A percentile compares a stretch with the other conserved stretches of the same genome.
phyloP scores from a whole-genome alignment of 2,888 invertebrate species.

The Drosophila melanosoma region DNA sequence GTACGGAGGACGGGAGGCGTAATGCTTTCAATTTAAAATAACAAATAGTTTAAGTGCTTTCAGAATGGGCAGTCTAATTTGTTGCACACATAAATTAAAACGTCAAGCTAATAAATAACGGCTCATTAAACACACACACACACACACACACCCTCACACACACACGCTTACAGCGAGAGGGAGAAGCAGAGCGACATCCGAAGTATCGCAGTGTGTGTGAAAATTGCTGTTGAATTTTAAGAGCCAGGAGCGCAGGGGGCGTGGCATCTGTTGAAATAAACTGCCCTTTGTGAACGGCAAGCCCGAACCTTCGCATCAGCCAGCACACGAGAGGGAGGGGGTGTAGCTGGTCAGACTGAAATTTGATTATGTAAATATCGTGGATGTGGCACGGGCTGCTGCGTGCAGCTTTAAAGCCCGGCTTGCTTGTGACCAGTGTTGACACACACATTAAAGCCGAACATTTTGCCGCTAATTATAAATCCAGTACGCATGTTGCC shows the following conservation, averaged over 20 bases:
- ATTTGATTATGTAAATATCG: constrained; percentile 67
- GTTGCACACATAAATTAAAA: constrained; percentile 76
- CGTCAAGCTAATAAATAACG: constrained; percentile 74
- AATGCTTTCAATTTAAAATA: constrained; percentile 65
- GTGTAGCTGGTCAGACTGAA: constrained; percentile 11
- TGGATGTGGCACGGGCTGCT: constrained; percentile 15
- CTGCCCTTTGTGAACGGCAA: constrained; percentile 38
- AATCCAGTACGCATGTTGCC: constrained; percentile 47
- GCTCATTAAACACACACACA: constrained; percentile 70
- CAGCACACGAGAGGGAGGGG: no score
- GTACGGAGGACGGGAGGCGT: not conserved
- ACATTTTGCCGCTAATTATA: constrained; percentile 70
- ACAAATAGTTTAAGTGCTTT: constrained; percentile 66
- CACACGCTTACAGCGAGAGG: not conserved
- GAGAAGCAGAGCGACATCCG: not conserved
- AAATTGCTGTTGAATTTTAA: constrained; percentile 7
- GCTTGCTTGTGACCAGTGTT: constrained; percentile 33
- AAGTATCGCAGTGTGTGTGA: not conserved
- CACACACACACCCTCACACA: constrained; percentile 17
- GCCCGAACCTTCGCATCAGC: not conserved
- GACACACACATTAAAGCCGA: constrained; percentile 62
- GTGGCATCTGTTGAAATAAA: constrained; percentile 49
- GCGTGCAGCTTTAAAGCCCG: constrained; percentile 8
- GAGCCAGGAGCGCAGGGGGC: constrained; percentile 15
- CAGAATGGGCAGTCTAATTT: constrained; percentile 67